Evolutionary conservation across 2,888 invertebrate species (phyloP), one percentile per base, ranked within the genome.

Genomic region (Rosalia funebris): DNA sequence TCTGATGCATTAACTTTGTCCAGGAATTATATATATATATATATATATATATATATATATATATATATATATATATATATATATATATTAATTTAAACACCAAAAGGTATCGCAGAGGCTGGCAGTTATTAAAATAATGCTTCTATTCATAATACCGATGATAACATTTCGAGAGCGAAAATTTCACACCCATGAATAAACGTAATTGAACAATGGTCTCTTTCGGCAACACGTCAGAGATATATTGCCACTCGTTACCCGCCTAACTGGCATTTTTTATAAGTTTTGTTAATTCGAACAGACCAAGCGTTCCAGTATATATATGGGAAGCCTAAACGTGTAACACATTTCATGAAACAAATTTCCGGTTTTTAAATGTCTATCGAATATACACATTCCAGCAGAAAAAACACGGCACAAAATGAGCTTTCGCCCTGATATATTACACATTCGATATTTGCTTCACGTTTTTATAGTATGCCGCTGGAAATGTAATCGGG

Each of bases 351-450:
- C 71, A 66, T 68, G 70, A 62, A 72, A 72, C 69, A 71, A 68
- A 72, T 71, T 71, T 72, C 72, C 72, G 71, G 68, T 63, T 69
- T 71, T 72, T 67, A 71, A 70, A 71, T 68, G 71, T 70, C 69
- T 70, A 67, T 72, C 72, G 68, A 59, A 60, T 54, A 52, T 61
- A 60, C 60, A 65, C 58, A 55, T 63, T 68, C 62, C 62, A 48
- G 57, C 68, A 57, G 62, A 68, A 65, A 34, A 65, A 63, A 65
- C 58, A 55, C 34, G 56, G 63, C 63, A 67, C 62, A 59, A 62
- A 68, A 70, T 67, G 67, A 67, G 64, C 65, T 65, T 67, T 66
- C 47, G 60, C 37, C 42, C 46, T 66, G 68, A 70, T 70, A 60
- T 67, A 70, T 70, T 63, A 58, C 59, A 48, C 54, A 53, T 53